Evolutionary conservation across 2,797 vertebrate genomes (phyloP).

Genomic region (Glyptemys insculpta): DNA sequence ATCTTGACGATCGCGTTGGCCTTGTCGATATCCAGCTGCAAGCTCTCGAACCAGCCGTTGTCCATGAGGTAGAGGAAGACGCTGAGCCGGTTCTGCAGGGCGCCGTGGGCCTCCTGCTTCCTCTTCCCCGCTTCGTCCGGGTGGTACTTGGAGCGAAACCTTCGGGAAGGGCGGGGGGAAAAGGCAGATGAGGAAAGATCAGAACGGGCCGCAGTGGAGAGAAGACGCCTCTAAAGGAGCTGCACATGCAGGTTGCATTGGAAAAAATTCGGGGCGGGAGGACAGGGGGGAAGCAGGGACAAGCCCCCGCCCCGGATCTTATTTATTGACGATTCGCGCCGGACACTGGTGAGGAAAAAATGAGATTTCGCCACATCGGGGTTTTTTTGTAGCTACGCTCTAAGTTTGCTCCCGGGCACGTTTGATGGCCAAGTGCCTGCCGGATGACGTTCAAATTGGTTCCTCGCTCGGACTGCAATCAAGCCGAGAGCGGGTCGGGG

Average conservation of each 20-base stretch:
- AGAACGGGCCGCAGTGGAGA: not conserved
- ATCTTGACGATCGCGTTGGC: constrained; percentile 90
- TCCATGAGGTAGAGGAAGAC: constrained; percentile 92
- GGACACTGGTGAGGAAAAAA: not conserved
- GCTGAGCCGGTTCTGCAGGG: constrained; percentile 88
- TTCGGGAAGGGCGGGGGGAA: not conserved
- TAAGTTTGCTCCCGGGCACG: not conserved
- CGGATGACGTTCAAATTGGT: not conserved
- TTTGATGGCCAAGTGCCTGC: too few species aligned
- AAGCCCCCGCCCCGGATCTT: not conserved
- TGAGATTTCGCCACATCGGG: not conserved
- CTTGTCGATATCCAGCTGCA: constrained; percentile 92
- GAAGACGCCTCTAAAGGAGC: too few species aligned
- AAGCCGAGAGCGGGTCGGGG: not conserved
- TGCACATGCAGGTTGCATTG: not conserved
- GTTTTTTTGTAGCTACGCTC: not conserved
- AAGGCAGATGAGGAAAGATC: not conserved
- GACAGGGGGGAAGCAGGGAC: not conserved
- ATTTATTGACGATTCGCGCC: not conserved
- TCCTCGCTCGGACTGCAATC: not conserved
- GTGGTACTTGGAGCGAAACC: constrained; percentile 96
- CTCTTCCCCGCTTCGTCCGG: constrained; percentile 91
- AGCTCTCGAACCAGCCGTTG: constrained; percentile 88
- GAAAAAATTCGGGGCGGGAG: constrained; percentile 30
- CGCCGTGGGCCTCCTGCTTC: constrained; percentile 87